Base-by-base conservation (phyloP, 2,113 vertebrate genomes). In the Malaclemys terrapin region DNA sequence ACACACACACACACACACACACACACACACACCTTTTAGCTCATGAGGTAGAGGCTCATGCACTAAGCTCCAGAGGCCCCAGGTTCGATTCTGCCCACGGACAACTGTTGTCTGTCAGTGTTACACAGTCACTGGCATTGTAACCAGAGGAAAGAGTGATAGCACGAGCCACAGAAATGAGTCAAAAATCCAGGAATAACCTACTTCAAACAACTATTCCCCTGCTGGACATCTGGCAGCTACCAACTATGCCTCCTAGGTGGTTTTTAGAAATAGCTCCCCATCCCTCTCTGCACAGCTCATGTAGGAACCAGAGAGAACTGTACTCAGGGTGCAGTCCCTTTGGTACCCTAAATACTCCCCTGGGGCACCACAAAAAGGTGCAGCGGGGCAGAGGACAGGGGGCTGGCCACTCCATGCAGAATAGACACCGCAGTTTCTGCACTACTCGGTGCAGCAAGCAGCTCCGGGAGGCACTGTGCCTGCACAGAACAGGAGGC, bases 391-490 rank as follows among this genome's bases (percentile, higher is more conserved):
- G 69, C 53, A 78, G 19, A 38, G 53, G 12, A 25, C 12, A 0
- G 0, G 0, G 31, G 53, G 16, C 0, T 35, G 31, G 0, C 3
- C 13, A 54, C 76, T 2, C 72, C 12, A 50, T 1, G 24, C 5
- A 3, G 50, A 27, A 19, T 69, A 69, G 4, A 1, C 50, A 38
- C 8, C 0, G 0, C 20, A 62, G 31, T 5, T 89, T 87, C 79
- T 62, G 16, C 54, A 20, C 59, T 49, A n/a, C 20, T 25, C 10
- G 3, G 52, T 86, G 69, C 20, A 80, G 57, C 0, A 0, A 45
- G 12, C 53, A 52, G 27, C 17, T 81, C 54, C 38, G 4, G 49
- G 29, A 59, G 52, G 24, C 52, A 9, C 54, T 59, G 6, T n/a
- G 25, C 38, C n/a, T 79, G 4, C 14, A 31, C 24, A 56, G 69